Evolutionary conservation across 2,797 vertebrate genomes (phyloP).

Genomic region (Arrhamphus sclerolepis): DNA sequence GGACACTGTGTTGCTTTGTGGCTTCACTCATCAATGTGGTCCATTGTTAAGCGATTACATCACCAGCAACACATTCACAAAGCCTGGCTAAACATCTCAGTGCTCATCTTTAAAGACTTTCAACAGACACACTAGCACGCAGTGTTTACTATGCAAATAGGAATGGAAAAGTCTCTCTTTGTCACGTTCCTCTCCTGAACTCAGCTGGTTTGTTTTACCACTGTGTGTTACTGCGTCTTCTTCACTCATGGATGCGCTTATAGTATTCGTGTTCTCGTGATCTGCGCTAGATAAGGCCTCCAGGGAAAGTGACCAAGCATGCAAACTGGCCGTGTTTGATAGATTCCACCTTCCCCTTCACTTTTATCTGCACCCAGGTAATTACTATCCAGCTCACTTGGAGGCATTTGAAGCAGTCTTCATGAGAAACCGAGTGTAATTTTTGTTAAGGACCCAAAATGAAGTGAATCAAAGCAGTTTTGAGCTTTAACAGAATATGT

Average conservation of each 20-base stretch:
- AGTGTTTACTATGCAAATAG: neutral
- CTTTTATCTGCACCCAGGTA: neutral
- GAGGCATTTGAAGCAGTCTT: neutral
- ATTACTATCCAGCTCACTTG: too few species aligned
- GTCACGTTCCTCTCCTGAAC: neutral
- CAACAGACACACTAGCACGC: neutral
- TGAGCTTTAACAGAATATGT: too few species aligned
- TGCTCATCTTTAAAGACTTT: conserved; percentile 9
- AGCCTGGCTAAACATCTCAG: neutral
- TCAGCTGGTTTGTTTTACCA: neutral
- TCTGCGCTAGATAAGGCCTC: neutral
- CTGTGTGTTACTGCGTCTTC: neutral
- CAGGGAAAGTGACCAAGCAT: neutral
- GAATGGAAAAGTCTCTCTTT: neutral
- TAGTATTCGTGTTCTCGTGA: too few species aligned
- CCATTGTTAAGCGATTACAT: conserved; percentile 43
- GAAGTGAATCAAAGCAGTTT: too few species aligned
- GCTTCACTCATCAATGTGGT: conserved; percentile 36
- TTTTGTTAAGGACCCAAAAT: too few species aligned
- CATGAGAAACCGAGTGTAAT: too few species aligned
- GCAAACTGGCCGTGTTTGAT: neutral
- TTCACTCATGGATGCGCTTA: neutral
- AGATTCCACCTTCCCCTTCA: neutral
- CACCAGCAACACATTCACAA: conserved; percentile 27
- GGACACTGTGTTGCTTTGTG: conserved; percentile 16